These are phyloP conservation scores for Pinna nobilis DNA, from an alignment of 1,140 invertebrate species.

Conservation along the genomic window DNA sequence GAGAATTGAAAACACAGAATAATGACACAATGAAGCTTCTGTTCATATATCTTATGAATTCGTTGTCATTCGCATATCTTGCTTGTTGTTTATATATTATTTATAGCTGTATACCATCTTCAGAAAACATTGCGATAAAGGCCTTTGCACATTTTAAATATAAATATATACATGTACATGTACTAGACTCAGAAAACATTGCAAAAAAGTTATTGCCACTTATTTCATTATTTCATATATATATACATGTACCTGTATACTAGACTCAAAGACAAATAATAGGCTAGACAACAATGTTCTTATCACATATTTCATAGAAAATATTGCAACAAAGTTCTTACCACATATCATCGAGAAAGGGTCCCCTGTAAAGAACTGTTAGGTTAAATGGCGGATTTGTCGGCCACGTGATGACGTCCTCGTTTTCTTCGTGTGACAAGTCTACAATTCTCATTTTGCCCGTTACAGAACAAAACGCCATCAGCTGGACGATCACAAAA, in stretches of 20 bases:
- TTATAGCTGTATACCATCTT: no score
- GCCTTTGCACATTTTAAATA: no score
- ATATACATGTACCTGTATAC: not conserved
- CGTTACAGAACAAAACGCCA: no score
- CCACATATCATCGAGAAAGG: not conserved
- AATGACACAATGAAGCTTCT: no score
- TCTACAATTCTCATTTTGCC: conserved; percentile 25
- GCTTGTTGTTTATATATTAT: no score
- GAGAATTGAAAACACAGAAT: no score
- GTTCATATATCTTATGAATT: no score
- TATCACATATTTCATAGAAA: not conserved
- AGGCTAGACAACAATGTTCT: not conserved
- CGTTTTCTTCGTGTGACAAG: not conserved
- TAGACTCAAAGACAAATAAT: not conserved
- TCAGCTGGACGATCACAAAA: no score
- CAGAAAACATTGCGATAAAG: no score
- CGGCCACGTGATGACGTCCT: not conserved
- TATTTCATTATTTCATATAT: not conserved
- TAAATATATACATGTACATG: not conserved
- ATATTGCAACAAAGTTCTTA: not conserved
- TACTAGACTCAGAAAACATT: not conserved
- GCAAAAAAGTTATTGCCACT: not conserved
- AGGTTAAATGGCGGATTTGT: not conserved
- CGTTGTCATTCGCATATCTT: no score
- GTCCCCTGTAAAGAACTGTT: not conserved